Percentiles rank a stretch among this genome's conserved stretches.
Evolutionary conservation across 2,113 vertebrate genomes (phyloP).

Genomic region (Theropithecus gelada): DNA sequence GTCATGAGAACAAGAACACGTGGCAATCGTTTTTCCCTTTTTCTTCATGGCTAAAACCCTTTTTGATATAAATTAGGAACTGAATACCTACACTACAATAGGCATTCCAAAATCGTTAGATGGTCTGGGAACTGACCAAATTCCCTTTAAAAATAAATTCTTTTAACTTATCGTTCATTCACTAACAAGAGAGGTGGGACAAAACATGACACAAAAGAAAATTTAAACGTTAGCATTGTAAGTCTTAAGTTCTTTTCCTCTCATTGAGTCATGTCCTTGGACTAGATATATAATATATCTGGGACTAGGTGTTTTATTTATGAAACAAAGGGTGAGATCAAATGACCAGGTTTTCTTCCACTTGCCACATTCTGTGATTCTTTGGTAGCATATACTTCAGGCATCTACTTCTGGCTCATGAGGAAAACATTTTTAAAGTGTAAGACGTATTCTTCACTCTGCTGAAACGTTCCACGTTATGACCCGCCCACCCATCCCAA

Average conservation of each 20-base stretch:
- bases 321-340: background rate
- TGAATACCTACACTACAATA: background rate
- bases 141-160: background rate
- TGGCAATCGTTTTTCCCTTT: background rate
- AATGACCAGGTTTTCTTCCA: background rate
- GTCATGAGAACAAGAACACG: background rate
- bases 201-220: background rate
- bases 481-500: too few species aligned
- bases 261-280: background rate
- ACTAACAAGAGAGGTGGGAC: background rate
- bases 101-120: background rate
- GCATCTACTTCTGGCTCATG: background rate
- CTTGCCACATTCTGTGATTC: background rate
- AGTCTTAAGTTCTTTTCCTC: background rate
- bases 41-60: background rate
- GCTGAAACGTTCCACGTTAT: background rate
- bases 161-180: background rate
- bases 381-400: background rate
- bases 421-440: background rate
- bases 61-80: background rate
- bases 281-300: background rate
- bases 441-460: background rate
- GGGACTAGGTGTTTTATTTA: background rate
- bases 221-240: background rate
- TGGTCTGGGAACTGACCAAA: background rate